Evolutionary conservation across 2,797 vertebrate species (phyloP), one percentile per base, ranked within the genome.

Genomic region (Botia almorhae): DNA sequence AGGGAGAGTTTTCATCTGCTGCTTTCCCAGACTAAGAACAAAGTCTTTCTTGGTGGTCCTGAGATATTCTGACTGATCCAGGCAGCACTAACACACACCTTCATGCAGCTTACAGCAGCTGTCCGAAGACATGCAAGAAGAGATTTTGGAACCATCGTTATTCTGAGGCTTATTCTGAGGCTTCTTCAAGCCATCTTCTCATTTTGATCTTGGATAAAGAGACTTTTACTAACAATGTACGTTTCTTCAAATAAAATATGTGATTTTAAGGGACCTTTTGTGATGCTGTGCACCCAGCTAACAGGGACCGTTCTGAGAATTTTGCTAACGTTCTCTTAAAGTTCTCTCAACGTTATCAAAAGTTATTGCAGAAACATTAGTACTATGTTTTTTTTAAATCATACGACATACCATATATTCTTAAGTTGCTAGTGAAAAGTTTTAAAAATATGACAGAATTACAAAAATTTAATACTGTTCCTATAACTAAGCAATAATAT

Each of bases 1-100:
- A 69, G 53, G 82, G 74, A 84, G 76, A 69, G 53, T 82, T 73
- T 80, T 58, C 64, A 74, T 61, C 74, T 75, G 60, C 69, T 80
- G 69, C 68, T 88, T 85, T 69, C 88, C 80, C 85, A 89, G 89
- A 90, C 87, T 87, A 91, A 93, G 91, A 91, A 91, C 92, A 92
- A 92, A 92, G 89, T 87, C 91, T 89, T 90, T 82, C 91, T 90
- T 85, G 93, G 93, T 94, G 93, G 93, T 94, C 93, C 88, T 83
- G 81, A 84, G 88, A 88, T 85, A 89, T 88, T 87, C 85, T 82
- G 75, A 64, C 86, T 90, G 90, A 93, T 93, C 91, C 73, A 71
- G 58, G 17, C 43, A n/a, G 64, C 36, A 56, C 43, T 72, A 80
- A 67, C 61, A 56, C 81, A 72, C 82, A 80, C 80, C 76, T 83